Conservation (phyloP, 92 coral and sea anemone species). For the Galaxea fascicularis region DNA sequence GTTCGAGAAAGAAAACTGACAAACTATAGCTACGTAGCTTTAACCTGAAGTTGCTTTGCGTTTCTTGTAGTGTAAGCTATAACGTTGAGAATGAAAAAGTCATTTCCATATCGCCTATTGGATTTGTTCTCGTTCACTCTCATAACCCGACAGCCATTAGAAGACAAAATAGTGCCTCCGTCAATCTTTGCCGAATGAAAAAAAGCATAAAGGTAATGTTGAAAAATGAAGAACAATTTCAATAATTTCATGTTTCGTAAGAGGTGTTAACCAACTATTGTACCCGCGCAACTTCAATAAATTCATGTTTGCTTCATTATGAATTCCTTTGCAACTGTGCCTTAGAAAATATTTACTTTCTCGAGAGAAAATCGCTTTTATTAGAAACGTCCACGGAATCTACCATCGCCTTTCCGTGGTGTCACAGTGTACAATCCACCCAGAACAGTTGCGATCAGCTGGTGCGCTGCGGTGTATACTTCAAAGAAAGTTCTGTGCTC, state of each 20-base stretch:
- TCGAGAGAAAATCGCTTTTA: neutral
- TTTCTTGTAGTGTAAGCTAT: no score
- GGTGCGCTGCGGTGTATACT: neutral
- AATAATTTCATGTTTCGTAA: neutral
- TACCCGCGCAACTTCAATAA: neutral
- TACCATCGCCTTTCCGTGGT: neutral
- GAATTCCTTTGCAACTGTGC: slow-evolving; percentile 6
- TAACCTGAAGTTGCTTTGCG: no score
- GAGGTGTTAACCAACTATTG: neutral
- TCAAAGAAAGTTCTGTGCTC: neutral
- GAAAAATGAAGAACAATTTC: neutral
- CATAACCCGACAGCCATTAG: neutral
- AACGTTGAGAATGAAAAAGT: no score
- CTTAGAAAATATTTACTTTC: neutral
- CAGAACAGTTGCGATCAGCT: neutral
- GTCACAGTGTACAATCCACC: neutral
- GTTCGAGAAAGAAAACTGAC: no score
- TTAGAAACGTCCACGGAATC: neutral
- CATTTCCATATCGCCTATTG: neutral
- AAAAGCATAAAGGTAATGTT: neutral
- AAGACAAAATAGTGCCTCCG: neutral
- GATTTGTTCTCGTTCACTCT: neutral
- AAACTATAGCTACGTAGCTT: no score
- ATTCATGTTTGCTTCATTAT: neutral
- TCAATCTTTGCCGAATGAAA: neutral